Conservation (phyloP, 2,797 vertebrate species). For the Enteromius treurensis region DNA sequence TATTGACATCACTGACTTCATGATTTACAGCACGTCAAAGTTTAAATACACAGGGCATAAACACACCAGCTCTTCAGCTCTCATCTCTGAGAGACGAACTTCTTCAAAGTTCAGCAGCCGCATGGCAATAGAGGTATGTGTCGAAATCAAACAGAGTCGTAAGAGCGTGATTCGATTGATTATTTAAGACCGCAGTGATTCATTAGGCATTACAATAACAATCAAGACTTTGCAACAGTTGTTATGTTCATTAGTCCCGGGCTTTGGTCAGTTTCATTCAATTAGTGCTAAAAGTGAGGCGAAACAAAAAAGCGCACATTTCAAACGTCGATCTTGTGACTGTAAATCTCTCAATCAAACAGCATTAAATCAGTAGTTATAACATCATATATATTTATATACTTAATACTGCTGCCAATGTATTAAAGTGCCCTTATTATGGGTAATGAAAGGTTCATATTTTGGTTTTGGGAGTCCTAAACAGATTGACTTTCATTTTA, state of each 20-base stretch:
- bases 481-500: too few relatives aligned
- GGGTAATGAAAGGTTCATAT: too few relatives aligned
- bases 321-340: constrained; percentile 10
- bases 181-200: constrained; percentile 41
- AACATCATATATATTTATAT: constrained; percentile 17
- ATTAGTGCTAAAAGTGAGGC: constrained; percentile 46
- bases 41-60: constrained; percentile 40
- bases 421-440: background rate
- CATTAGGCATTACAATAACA: constrained; percentile 21
- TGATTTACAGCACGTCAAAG: constrained; percentile 25
- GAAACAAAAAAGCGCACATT: constrained; percentile 6
- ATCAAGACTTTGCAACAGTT: constrained; percentile 21
- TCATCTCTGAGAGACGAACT: constrained; percentile 23
- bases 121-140: constrained; percentile 36
- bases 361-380: constrained; percentile 47
- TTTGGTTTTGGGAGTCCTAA: too few relatives aligned
- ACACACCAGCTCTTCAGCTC: constrained; percentile 22
- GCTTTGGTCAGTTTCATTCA: constrained; percentile 49
- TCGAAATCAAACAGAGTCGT: background rate
- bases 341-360: constrained; percentile 2
- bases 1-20: background rate
- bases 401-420: constrained; percentile 5
- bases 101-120: constrained; percentile 38
- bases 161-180: constrained; percentile 1
- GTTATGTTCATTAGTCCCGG: constrained; percentile 2